A percentile compares a stretch with the other conserved stretches of the same genome.
Evolutionary conservation across 2,888 invertebrate species (phyloP).

Genomic region (Pogonocherus hispidulus): DNA sequence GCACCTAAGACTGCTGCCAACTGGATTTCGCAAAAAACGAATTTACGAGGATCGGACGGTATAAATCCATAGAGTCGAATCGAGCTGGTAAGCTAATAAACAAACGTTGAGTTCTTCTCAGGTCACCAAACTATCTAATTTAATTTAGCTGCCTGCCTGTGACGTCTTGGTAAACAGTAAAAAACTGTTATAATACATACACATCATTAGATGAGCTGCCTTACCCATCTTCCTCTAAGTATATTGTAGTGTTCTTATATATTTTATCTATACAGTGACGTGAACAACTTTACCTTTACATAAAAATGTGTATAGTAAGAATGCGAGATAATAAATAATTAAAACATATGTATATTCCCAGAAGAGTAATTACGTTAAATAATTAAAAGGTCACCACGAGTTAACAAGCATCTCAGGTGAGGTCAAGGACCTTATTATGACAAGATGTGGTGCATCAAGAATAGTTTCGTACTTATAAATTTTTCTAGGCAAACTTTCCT

Average conservation of each 20-base stretch:
- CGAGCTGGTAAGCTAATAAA: neutral
- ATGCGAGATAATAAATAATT: slow-evolving; percentile 52
- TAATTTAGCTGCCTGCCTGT: slow-evolving; percentile 11
- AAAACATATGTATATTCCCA: slow-evolving; percentile 60
- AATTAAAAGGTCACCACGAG: slow-evolving; percentile 62
- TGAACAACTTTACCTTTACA: slow-evolving; percentile 30
- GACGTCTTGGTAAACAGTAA: slow-evolving; percentile 11
- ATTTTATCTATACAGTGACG: slow-evolving; percentile 30
- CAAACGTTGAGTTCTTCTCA: neutral
- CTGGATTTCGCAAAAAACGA: slow-evolving; percentile 20
- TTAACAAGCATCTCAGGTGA: slow-evolving; percentile 59
- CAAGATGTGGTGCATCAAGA: slow-evolving; percentile 49
- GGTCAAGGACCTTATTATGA: slow-evolving; percentile 63
- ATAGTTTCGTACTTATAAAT: neutral
- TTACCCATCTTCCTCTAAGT: neutral
- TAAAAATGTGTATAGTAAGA: slow-evolving; percentile 31
- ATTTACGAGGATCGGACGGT: neutral
- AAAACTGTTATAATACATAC: slow-evolving; percentile 19
- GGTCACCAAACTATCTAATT: slow-evolving; percentile 22
- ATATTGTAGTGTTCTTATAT: slow-evolving; percentile 22
- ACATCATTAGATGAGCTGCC: slow-evolving; percentile 8
- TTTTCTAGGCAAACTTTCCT: neutral
- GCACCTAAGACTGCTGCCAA: slow-evolving; percentile 15
- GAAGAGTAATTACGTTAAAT: slow-evolving; percentile 62
- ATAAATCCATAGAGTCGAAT: slow-evolving; percentile 2